Percentiles rank a stretch among this genome's conserved stretches.
phyloP scores from a whole-genome alignment of 2,797 vertebrate species.

The Dromococcyx pavoninus region DNA sequence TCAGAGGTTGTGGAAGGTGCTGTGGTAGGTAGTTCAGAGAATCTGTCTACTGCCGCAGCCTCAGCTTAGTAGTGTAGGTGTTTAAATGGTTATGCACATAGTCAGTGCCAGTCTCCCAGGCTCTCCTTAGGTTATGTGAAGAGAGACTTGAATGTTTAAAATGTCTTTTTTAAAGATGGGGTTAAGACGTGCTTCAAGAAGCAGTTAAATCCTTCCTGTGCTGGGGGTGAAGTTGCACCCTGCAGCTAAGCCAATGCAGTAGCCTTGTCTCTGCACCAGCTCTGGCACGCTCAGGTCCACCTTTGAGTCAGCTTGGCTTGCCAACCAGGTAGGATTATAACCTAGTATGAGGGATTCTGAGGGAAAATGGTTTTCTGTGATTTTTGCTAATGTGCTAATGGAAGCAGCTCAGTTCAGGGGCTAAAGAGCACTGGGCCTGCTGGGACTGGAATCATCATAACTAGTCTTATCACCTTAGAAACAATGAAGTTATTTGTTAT shows the following conservation, averaged over 20 bases:
- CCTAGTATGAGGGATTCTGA: too few species aligned
- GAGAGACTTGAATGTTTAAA: not conserved
- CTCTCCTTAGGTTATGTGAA: not conserved
- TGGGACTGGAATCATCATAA: not conserved
- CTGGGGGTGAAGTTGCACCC: not conserved
- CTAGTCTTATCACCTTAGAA: not conserved
- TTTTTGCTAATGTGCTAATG: not conserved
- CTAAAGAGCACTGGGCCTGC: not conserved
- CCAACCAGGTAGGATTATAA: not conserved
- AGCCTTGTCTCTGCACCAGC: not conserved
- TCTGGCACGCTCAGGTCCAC: not conserved
- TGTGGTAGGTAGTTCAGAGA: not conserved
- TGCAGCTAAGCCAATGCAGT: not conserved
- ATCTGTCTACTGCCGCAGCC: not conserved
- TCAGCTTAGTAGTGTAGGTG: not conserved
- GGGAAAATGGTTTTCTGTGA: not conserved
- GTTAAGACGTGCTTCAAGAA: not conserved
- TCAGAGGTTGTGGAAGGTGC: not conserved
- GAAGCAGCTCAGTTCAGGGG: not conserved
- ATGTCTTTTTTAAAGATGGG: not conserved
- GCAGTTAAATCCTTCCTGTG: not conserved
- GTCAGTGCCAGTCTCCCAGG: not conserved
- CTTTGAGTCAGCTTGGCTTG: not conserved
- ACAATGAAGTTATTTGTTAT: not conserved
- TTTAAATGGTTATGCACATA: not conserved